phyloP scores from a whole-genome alignment of 2,888 invertebrate genomes.

The Napeogenes inachia region DNA sequence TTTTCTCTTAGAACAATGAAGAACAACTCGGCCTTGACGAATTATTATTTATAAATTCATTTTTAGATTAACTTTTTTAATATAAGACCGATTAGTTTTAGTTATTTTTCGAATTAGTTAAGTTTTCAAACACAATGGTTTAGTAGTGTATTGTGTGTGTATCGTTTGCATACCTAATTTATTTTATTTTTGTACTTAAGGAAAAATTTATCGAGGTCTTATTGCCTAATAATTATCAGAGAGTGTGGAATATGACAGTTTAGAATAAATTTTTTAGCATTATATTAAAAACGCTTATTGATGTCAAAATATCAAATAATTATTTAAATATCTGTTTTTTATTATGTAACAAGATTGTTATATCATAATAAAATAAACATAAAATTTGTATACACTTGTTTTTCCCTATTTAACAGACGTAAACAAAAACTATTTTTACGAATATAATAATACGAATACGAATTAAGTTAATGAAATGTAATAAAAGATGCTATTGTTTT shows the following conservation, averaged over 20 bases:
- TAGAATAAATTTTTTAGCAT: not conserved
- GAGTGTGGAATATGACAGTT: not conserved
- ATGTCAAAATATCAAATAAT: too few species aligned
- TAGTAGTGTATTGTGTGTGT: not conserved
- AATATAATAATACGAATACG: too few species aligned
- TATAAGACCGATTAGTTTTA: constrained; percentile 2
- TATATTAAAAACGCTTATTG: too few species aligned
- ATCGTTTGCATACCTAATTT: not conserved
- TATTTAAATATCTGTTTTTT: too few species aligned
- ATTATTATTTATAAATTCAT: not conserved
- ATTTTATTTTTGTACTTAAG: not conserved
- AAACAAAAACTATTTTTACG: too few species aligned
- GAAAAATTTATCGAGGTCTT: not conserved
- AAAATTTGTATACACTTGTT: too few species aligned
- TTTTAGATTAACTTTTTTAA: not conserved
- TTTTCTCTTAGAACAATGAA: not conserved
- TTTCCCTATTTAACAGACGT: too few species aligned
- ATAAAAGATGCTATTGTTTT: too few species aligned
- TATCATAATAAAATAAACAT: too few species aligned
- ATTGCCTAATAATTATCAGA: not conserved
- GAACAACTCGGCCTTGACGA: not conserved
- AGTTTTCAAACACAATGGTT: constrained; percentile 2
- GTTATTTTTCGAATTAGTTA: constrained; percentile 5
- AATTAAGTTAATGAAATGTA: too few species aligned
- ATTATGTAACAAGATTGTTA: too few species aligned